Conservation (phyloP, 2,797 vertebrate species). For the Gallinago stenura region DNA sequence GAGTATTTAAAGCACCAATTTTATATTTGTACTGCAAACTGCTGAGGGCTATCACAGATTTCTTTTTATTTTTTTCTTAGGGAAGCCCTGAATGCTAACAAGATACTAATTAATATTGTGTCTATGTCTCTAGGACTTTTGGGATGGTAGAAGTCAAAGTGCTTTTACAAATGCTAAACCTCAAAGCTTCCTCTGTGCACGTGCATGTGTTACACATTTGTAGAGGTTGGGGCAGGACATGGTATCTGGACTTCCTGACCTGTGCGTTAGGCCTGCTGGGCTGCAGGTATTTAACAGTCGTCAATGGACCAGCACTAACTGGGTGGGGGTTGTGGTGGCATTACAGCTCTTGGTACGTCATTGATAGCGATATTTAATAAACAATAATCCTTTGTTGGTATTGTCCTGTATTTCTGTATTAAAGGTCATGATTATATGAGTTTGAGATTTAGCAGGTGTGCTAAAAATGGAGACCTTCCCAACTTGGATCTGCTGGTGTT, state of each 20-base stretch:
- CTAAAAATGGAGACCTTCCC: neutral
- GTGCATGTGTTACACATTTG: neutral
- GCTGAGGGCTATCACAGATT: neutral
- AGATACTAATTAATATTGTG: neutral
- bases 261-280: neutral
- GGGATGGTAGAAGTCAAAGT: neutral
- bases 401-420: neutral
- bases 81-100: neutral
- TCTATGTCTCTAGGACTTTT: neutral
- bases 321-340: neutral
- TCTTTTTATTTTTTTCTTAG: neutral
- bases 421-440: neutral
- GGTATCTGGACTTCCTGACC: neutral
- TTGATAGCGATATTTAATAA: neutral
- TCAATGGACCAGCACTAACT: rapidly evolving
- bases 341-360: neutral
- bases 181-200: neutral
- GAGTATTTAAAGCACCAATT: neutral
- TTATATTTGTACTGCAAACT: neutral
- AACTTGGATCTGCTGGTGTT: neutral
- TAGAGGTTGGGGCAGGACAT: neutral
- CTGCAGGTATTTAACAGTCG: neutral
- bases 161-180: neutral
- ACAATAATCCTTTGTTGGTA: neutral
- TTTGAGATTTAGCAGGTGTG: neutral